Base-by-base conservation (phyloP, 1,140 invertebrate genomes). In the Mesaphorura yosii region DNA sequence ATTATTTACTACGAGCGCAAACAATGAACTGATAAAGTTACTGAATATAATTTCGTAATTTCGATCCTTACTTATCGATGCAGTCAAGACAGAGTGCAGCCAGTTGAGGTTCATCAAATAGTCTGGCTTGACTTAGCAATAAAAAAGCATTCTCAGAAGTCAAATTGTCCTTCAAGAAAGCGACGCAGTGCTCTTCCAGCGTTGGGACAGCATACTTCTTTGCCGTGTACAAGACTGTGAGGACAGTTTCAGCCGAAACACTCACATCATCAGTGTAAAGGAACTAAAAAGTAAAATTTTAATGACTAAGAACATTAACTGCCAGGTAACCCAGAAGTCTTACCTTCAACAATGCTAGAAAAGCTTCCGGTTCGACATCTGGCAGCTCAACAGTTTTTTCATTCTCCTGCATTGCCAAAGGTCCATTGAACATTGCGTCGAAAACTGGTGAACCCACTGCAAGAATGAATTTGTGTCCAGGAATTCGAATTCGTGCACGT, bases 161-260 rank as follows among this genome's bases (percentile, higher is more conserved):
- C 57, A 91, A 71, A 73, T 86, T 89, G 53, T 86, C 88, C 72
- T 91, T 87, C 60, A 93, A 75, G 75, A 86, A 92, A 69, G 82
- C 86, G 45, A 91, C 87, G 71, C 88, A 92, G 31, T 86, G 86
- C 57, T 83, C 75, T 40, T 87, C 87, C 66, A 93, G 71, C 88
- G 84, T 31, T 86, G 88, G 34, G 85, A 93, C 86, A 65, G 91
- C 86, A 69, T 92, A 93, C 68, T 91, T 92, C 68, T 93, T 92
- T 27, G 88, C 88, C 26, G 87, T 55, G 26, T 61, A 60, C 38
- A 61, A 48, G 10, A 61, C 58, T n/a, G 44, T 42, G 17, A 61
- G 26, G 19, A 57, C 59, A 39, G 39, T 48, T 15, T 57, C 59
- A 10, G 60, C 59, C 22, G 51, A 47, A 5, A 54, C 37, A 42